A percentile compares a stretch with the other conserved stretches of the same genome.
These are phyloP conservation scores for Nematolebias whitei DNA, from an alignment of 2,113 vertebrate species.

Conservation along the genomic window DNA sequence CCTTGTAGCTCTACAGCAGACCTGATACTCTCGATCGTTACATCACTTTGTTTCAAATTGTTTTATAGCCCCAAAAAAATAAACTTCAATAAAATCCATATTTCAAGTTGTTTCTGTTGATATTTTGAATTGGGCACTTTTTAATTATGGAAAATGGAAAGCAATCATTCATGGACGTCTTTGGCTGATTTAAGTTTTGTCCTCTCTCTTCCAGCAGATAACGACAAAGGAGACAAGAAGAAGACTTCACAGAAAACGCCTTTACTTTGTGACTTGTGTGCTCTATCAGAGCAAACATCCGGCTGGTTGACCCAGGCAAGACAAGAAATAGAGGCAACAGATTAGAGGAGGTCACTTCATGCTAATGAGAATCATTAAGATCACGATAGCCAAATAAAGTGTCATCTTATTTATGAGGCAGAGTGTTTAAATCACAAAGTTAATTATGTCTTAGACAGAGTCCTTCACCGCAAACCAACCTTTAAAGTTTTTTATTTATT, in stretches of 20 bases:
- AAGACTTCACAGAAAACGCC: constrained; percentile 38
- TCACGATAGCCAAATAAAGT: constrained; percentile 81
- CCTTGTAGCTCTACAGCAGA: constrained; percentile 73
- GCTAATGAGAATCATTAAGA: constrained; percentile 82
- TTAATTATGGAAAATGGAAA: constrained; percentile 29
- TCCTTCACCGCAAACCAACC: constrained; percentile 82
- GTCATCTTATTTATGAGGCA: constrained; percentile 72
- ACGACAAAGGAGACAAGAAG: constrained; percentile 35
- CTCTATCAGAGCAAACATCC: constrained; percentile 46
- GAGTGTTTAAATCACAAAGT: constrained; percentile 79
- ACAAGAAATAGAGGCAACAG: constrained; percentile 53
- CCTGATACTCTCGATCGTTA: constrained; percentile 47
- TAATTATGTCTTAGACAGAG: constrained; percentile 83
- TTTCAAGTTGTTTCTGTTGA: constrained; percentile 1
- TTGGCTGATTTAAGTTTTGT: constrained; percentile 36
- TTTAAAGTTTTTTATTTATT: constrained; percentile 62
- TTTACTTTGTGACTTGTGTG: constrained; percentile 5
- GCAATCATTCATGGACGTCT: constrained; percentile 18
- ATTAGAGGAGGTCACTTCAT: constrained; percentile 78
- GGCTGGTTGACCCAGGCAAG: constrained; percentile 33
- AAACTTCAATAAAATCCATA: constrained; percentile 13
- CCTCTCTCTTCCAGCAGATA: constrained; percentile 44
- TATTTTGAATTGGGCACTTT: constrained; percentile 9
- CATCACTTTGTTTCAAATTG: constrained; percentile 61
- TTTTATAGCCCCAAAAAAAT: constrained; percentile 32